Evolutionary conservation across 2,888 invertebrate genomes (phyloP), one percentile per base, ranked within the genome.

Genomic region (Nipponacmea schrenckii): DNA sequence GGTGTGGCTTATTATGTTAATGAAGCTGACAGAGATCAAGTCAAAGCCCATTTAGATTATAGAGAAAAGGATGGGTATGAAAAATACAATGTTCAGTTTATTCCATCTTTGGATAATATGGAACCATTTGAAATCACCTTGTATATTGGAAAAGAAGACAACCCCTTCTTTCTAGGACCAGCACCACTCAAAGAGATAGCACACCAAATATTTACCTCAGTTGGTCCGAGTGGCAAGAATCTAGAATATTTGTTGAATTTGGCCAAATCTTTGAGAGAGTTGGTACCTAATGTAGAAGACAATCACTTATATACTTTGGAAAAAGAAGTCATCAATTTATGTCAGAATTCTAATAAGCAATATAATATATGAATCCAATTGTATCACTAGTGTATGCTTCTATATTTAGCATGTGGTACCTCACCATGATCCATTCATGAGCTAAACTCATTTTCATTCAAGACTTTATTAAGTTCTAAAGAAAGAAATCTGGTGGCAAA

Each of bases 61-160:
- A 91, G 98, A 83, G 98, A 98, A 89, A 96, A 96, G 87, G 96
- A 95, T 89, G 98, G 98, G 14, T 98, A 98, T 86, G 91, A 93
- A 69, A 92, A 94, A 80, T 92, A 91, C 85, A 90, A 89, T 7
- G 92, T 95, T 0, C 90, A 91, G 69, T 98, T 98, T 87, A 90
- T 94, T 86, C 94, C 96, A 0, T 80, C 84, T 20, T 74, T 78
- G 46, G 64, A 63, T 8, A 78, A 78, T 24, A 63, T 62, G 15
- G 73, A 74, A 17, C 92, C 94, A 20, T 93, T 95, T 87, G 89
- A 91, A 67, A 90, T 96, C 39, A 92, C 92, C 1, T 91, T 96
- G 70, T 97, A 97, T 89, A 92, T 97, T 45, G 96, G 94, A 0
- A 93, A 92, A 46, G 91, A 92, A 78, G 92, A 93, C 73, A 97